Conservation (phyloP, 2,113 vertebrate genomes). For the Clarias macrocephalus region DNA sequence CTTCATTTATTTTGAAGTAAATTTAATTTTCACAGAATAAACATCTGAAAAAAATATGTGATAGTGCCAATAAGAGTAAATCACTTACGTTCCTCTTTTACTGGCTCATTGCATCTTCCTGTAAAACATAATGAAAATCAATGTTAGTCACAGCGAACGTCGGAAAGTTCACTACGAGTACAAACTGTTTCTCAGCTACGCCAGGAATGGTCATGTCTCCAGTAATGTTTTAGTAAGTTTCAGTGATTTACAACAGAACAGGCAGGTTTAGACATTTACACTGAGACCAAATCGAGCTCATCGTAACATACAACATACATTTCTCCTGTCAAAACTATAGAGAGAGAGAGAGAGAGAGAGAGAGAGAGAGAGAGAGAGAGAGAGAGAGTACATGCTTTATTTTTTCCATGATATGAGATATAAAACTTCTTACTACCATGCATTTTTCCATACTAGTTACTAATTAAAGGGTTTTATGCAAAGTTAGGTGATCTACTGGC, state of each 20-base stretch:
- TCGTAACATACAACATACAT: neutral
- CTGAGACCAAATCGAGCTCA: neutral
- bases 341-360: too few relatives aligned
- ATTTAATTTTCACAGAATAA: neutral
- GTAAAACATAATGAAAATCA: constrained; percentile 55
- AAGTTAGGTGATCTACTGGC: neutral
- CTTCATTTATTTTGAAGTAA: neutral
- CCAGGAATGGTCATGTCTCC: neutral
- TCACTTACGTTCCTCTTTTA: constrained; percentile 74
- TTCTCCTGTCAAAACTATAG: neutral
- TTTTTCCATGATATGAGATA: neutral
- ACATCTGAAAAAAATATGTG: neutral
- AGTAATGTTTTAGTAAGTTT: neutral
- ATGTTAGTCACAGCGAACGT: neutral
- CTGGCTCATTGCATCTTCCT: constrained; percentile 77
- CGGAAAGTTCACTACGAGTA: constrained; percentile 46
- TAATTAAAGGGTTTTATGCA: neutral
- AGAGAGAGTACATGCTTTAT: neutral
- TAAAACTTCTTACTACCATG: neutral
- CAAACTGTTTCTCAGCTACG: neutral
- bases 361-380: too few relatives aligned
- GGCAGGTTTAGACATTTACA: neutral
- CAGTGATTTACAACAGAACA: neutral
- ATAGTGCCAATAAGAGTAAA: neutral
- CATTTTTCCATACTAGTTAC: neutral